Evolutionary conservation across 2,113 vertebrate genomes (phyloP).

Genomic region (Mustela lutreola): DNA sequence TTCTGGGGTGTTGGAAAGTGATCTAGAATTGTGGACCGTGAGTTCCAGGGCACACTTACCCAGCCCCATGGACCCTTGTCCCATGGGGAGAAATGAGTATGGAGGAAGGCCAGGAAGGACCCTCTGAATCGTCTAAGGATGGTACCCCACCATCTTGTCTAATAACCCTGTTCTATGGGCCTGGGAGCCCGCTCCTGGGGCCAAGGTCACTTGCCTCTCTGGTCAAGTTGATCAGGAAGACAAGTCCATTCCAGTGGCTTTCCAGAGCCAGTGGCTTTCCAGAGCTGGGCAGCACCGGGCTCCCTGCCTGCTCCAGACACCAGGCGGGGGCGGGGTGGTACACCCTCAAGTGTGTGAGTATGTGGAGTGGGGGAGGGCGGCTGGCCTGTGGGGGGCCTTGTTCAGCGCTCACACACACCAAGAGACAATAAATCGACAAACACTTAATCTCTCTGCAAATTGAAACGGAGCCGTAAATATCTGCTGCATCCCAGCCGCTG

Average conservation of each 20-base stretch:
- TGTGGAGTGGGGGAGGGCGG: not conserved
- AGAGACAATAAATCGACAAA: slow-evolving; percentile 80
- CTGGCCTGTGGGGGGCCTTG: slow-evolving; percentile 4
- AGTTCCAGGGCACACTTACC: not conserved
- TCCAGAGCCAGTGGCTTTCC: not conserved
- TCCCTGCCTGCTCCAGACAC: not conserved
- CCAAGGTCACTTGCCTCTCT: not conserved
- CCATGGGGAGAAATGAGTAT: not conserved
- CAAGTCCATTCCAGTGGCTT: not conserved
- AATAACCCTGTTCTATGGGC: not conserved
- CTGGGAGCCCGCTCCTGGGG: not conserved
- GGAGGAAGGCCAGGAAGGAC: not conserved
- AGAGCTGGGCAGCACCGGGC: not conserved
- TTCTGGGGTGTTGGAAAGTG: not conserved
- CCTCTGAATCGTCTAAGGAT: not conserved
- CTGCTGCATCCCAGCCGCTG: slow-evolving; percentile 61
- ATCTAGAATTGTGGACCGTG: not conserved
- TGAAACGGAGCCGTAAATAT: slow-evolving; percentile 71
- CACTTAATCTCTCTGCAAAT: slow-evolving; percentile 82
- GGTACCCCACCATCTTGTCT: not conserved
- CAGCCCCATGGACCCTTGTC: not conserved
- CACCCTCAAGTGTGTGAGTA: not conserved
- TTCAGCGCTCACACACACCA: not conserved
- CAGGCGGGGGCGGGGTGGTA: rapidly evolving
- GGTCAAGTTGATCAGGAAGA: not conserved